Conservation (phyloP, 2,797 vertebrate species). For the Caiman crocodilus region DNA sequence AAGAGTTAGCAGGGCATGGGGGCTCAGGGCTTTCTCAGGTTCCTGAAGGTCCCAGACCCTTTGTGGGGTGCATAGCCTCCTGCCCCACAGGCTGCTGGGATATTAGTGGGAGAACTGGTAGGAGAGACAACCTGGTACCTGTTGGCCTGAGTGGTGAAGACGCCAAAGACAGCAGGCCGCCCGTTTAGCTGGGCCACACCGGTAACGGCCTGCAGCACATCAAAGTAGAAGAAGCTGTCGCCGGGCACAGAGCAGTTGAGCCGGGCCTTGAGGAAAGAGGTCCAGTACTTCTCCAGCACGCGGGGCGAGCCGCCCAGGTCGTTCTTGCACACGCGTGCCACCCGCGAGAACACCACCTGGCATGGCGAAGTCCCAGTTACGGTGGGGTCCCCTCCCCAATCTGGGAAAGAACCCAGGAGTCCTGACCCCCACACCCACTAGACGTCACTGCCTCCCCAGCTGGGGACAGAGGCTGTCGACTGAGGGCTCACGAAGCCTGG, state of each 20-base stretch:
- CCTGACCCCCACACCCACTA: no score
- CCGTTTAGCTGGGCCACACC: constrained; percentile 82
- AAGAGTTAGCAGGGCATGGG: background rate
- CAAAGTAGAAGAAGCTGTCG: constrained; percentile 94
- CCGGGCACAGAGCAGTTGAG: constrained; percentile 95
- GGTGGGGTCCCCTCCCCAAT: no score
- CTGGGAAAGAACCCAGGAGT: no score
- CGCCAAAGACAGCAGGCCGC: constrained; percentile 88
- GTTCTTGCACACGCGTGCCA: constrained; percentile 94
- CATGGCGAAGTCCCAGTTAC: background rate
- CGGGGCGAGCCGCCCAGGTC: constrained; percentile 93
- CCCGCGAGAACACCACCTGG: constrained; percentile 93
- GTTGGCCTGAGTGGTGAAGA: constrained; percentile 95
- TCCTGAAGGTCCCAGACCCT: no score
- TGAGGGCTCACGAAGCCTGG: background rate
- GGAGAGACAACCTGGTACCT: constrained; percentile 80
- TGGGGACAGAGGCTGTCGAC: background rate
- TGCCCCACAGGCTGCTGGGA: background rate
- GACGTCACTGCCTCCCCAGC: background rate
- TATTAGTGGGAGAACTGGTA: background rate
- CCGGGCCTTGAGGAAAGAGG: constrained; percentile 95
- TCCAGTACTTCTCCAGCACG: constrained; percentile 96
- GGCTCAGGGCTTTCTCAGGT: background rate
- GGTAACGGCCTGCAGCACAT: constrained; percentile 88
- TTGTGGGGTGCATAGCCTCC: background rate